Conservation (phyloP, 1,140 invertebrate genomes). For the Dufourea novaeangliae region DNA sequence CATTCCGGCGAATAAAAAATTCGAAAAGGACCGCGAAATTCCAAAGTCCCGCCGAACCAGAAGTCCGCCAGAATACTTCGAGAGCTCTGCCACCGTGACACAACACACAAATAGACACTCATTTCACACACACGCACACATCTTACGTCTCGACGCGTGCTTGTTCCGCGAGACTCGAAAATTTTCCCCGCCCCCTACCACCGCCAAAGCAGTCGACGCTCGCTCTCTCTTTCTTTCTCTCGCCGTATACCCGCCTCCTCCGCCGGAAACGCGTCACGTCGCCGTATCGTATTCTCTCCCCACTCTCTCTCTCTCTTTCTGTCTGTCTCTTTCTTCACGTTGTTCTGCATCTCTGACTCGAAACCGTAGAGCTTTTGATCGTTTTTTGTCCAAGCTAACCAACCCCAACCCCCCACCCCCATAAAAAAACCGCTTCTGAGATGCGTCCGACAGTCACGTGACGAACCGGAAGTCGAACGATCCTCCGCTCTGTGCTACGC, state of each 20-base stretch:
- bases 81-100: slow-evolving; percentile 50
- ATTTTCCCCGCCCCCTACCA: slow-evolving; percentile 32
- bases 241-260: background rate
- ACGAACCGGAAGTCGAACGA: slow-evolving; percentile 14
- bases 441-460: background rate
- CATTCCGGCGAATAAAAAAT: slow-evolving; percentile 47
- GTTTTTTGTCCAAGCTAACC: slow-evolving; percentile 52
- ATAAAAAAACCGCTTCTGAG: slow-evolving; percentile 48
- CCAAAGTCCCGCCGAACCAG: no score
- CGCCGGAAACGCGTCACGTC: background rate
- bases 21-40: background rate
- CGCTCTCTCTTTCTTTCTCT: no score
- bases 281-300: background rate
- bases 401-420: no score
- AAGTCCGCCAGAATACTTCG: slow-evolving; percentile 71
- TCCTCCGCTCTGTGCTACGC: slow-evolving; percentile 58
- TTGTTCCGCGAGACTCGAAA: slow-evolving; percentile 69
- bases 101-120: slow-evolving; percentile 69
- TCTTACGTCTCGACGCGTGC: slow-evolving; percentile 63
- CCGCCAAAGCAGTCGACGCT: no score
- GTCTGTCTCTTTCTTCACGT: slow-evolving; percentile 6
- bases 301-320: no score
- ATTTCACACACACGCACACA: background rate
- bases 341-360: slow-evolving; percentile 53
- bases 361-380: slow-evolving; percentile 52